Evolutionary conservation across 2,888 invertebrate species (phyloP).

Genomic region (Sepioteuthis lessoniana): DNA sequence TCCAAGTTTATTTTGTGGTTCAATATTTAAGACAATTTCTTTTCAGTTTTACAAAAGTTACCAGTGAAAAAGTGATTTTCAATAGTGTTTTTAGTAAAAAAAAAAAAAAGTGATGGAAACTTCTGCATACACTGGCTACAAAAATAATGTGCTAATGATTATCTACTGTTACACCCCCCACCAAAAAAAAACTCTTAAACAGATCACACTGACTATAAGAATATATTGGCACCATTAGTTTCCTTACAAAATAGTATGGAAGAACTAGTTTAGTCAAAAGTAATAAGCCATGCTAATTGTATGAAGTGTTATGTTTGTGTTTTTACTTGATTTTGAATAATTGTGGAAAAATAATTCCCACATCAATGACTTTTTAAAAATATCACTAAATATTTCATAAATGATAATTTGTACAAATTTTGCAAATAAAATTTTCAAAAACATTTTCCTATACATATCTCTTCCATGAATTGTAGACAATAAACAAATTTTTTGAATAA

Average conservation of each 20-base stretch:
- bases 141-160: neutral
- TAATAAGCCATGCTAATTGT: neutral
- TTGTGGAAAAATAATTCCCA: neutral
- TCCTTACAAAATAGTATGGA: neutral
- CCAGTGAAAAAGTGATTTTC: too few relatives aligned
- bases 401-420: neutral
- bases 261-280: neutral
- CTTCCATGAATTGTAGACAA: neutral
- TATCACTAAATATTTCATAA: neutral
- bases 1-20: neutral
- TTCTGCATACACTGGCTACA: neutral
- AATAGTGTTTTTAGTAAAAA: too few relatives aligned
- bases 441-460: neutral
- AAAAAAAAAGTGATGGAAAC: neutral
- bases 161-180: neutral
- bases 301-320: neutral
- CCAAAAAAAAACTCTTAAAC: neutral
- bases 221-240: neutral
- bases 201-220: neutral
- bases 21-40: neutral
- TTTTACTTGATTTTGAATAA: neutral
- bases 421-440: neutral
- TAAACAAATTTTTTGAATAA: neutral
- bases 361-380: neutral
- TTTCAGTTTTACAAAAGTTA: too few relatives aligned